Base-by-base conservation (phyloP, 2,888 invertebrate species). In the Chrysodeixis includens region DNA sequence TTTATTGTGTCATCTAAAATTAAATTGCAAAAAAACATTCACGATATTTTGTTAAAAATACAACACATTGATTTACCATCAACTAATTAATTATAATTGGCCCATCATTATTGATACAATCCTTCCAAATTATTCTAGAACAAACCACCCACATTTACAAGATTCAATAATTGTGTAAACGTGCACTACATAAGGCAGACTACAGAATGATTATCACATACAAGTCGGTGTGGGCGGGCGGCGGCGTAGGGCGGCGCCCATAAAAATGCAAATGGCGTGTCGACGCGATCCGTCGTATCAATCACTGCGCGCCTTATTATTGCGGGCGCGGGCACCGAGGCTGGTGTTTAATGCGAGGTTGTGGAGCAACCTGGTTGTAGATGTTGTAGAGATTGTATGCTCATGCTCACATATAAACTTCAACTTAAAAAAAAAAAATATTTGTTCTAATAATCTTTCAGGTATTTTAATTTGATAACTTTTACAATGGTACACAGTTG, bases 211-310 rank as follows among this genome's bases (percentile, higher is more conserved):
- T 75, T 74, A 66, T 73, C 69, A 68, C 71, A 59, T 60, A 70
- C 26, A 51, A 68, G 78, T 76, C 76, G 56, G 79, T 82, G 78
- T 76, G 83, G 81, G 79, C 78, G 74, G 67, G 60, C 74, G 80
- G 74, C 66, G 77, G 77, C 76, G 81, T 67, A 70, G 87, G 87
- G 88, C 86, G 86, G 86, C 85, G 86, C 88, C 88, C 89, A 94
- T 93, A 93, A 93, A 93, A 91, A 93, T 93, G 93, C 96, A 96
- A 96, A 96, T 96, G 94, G 92, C 93, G 92, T 93, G 95, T 95
- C 95, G 95, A 95, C 96, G 93, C 93, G 90, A 90, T 88, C 86
- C 89, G 88, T 89, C 88, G 91, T 93, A 93, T 94, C 93, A 94
- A 94, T 93, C 93, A 93, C 90, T 83, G 82, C 82, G 69, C 76